Conservation (phyloP, 2,888 invertebrate species). For the Petrolisthes manimaculis region DNA sequence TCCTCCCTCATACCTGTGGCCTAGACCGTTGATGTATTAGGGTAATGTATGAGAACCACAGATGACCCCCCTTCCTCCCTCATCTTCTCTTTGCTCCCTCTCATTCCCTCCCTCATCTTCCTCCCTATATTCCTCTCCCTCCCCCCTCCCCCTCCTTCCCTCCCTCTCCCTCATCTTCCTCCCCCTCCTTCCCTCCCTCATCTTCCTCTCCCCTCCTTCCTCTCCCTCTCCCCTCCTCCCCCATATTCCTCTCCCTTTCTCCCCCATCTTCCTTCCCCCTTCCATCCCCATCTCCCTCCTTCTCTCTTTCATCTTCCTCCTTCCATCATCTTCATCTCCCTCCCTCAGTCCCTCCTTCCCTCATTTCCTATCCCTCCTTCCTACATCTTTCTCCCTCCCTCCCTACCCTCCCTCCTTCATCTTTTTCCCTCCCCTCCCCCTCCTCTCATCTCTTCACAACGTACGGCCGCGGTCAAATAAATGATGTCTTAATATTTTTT, state of each 20-base stretch:
- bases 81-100: neutral
- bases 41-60: neutral
- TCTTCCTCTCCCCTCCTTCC: neutral
- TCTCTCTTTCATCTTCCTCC: neutral
- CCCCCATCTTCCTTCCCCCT: neutral
- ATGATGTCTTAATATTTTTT: no score
- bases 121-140: neutral
- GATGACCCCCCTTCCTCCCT: neutral
- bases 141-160: neutral
- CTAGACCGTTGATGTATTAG: neutral
- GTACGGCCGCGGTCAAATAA: no score
- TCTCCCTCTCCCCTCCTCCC: neutral
- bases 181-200: neutral
- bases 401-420: neutral
- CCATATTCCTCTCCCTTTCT: neutral
- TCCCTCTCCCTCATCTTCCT: neutral
- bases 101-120: constrained; percentile 3
- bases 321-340: neutral
- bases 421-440: neutral
- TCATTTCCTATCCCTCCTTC: neutral
- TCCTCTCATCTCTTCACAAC: constrained; percentile 6
- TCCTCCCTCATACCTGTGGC: neutral
- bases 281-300: neutral
- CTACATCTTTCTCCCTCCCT: neutral
- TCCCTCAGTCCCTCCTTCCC: neutral